Evolutionary conservation across 2,888 invertebrate genomes (phyloP), one percentile per base, ranked within the genome.

Genomic region (Dermolepida albohirtum): DNA sequence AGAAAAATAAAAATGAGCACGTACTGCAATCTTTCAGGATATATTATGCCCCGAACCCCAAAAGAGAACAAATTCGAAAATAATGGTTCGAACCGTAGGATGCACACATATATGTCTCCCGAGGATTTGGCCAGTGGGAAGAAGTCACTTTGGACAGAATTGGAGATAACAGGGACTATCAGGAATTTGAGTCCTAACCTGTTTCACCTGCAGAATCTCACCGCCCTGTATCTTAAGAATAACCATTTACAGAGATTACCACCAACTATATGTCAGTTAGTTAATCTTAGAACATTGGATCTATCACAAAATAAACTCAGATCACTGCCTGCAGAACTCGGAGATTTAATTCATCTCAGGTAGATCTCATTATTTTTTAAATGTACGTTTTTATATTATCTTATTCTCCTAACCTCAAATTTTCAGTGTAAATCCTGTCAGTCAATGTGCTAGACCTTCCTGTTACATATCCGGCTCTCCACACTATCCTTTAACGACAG

Each of bases 261-360:
- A 69, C 87, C 94, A 29, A 97, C 98, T 83, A 96, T 99, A 78
- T 91, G 90, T 76, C 89, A 90, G 78, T 87, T 99, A 76, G 87
- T 86, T 71, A 94, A 94, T 85, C 88, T 99, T 73, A 91, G 93
- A 78, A 90, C 92, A 72, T 87, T 99, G 75, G 98, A 99, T 86
- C 86, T 97, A 77, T 97, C 97, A 74, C 92, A 92, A 83, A 98
- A 99, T 86, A 97, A 97, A 85, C 87, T 99, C 78, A 89, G 97
- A 73, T 93, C 93, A 82, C 87, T 99, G 84, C 98, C 99, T 72
- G 92, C 95, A 64, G 98, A 99, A 86, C 88, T 99, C 63, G 98
- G 99, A 69, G 98, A 99, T 84, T 91, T 99, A 81, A 94, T 96
- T 84, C 92, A 95, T 82, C 90, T 99, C 81, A 93, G 93, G 95